These are phyloP conservation scores for Meandrina meandrites DNA, from an alignment of 92 coral and sea anemone species.

Conservation along the genomic window DNA sequence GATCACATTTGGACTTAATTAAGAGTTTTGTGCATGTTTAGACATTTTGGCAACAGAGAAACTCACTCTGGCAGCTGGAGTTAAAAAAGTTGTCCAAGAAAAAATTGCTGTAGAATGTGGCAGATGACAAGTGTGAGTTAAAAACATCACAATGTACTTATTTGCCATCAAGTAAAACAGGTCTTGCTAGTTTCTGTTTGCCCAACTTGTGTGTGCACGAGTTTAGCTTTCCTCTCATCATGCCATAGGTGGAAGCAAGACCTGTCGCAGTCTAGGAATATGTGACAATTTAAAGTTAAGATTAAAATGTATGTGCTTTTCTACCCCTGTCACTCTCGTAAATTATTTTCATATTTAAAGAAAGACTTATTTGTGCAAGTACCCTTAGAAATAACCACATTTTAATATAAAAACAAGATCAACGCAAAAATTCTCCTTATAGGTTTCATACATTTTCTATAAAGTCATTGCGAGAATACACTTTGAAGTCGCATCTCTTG, in stretches of 20 bases:
- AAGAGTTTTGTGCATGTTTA: background rate
- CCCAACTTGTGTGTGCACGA: background rate
- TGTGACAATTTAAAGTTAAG: background rate
- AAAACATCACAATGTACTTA: too few relatives aligned
- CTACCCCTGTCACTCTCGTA: background rate
- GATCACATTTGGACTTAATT: background rate
- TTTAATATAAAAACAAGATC: background rate
- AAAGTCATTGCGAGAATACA: background rate
- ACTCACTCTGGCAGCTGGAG: too few relatives aligned
- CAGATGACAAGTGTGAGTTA: background rate
- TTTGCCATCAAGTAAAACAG: background rate
- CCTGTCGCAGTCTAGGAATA: background rate
- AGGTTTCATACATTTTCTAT: background rate
- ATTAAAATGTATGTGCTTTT: background rate
- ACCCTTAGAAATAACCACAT: background rate
- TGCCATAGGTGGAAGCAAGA: background rate
- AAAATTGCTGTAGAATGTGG: too few relatives aligned
- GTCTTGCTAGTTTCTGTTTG: background rate
- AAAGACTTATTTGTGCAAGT: constrained; percentile 5
- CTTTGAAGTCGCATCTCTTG: background rate
- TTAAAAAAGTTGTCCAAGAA: too few relatives aligned
- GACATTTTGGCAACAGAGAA: background rate
- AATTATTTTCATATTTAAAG: constrained; percentile 35
- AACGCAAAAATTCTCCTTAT: background rate
- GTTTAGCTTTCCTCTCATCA: background rate